phyloP scores from a whole-genome alignment of 1,140 invertebrate species.

The Camponotus floridanus region DNA sequence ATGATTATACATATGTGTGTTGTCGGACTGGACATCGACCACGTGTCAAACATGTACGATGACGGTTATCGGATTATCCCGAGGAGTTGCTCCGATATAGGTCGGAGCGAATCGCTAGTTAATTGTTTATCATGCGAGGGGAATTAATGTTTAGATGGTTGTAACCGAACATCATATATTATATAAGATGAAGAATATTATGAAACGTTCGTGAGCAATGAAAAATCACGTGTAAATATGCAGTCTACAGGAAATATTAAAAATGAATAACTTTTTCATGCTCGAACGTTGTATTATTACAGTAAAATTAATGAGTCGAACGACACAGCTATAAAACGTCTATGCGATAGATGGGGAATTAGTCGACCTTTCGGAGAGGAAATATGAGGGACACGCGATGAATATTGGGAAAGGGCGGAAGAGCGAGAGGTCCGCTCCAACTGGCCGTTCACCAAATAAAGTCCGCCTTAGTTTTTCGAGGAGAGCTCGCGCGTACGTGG shows the following conservation, averaged over 20 bases:
- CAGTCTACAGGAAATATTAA: not conserved
- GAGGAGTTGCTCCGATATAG: not conserved
- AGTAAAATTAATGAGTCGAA: slow-evolving; percentile 4
- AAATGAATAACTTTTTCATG: not conserved
- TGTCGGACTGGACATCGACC: slow-evolving; percentile 3
- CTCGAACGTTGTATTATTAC: not conserved
- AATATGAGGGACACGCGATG: slow-evolving; percentile 26
- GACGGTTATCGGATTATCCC: slow-evolving; percentile 19
- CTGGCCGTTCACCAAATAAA: slow-evolving; percentile 65
- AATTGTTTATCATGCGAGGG: not conserved
- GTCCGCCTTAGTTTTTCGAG: slow-evolving; percentile 63
- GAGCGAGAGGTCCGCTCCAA: not conserved
- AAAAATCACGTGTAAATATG: not conserved
- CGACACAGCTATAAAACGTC: not conserved
- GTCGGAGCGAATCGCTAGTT: not conserved
- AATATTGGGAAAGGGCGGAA: slow-evolving; percentile 31
- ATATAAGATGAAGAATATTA: not conserved
- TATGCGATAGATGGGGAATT: slow-evolving; percentile 22
- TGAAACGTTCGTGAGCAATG: not conserved
- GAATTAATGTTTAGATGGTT: not conserved
- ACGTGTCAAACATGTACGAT: slow-evolving; percentile 39
- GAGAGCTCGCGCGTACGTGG: slow-evolving; percentile 26
- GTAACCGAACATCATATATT: not conserved
- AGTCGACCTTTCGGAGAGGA: not conserved
- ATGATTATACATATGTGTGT: not conserved